Conservation (phyloP, 1,140 invertebrate genomes). For the Mercenaria mercenaria region DNA sequence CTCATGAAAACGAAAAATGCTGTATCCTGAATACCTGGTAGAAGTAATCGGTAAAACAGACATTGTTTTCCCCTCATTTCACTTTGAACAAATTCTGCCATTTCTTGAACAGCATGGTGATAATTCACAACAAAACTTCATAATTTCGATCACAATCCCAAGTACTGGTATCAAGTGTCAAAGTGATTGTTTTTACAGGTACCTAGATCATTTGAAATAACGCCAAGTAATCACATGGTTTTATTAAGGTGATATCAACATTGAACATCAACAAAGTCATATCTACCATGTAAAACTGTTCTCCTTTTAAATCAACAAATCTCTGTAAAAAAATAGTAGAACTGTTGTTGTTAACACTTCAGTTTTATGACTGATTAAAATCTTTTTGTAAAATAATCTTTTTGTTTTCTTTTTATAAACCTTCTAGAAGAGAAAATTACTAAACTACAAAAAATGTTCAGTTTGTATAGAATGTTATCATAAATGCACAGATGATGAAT, state of each 20-base stretch:
- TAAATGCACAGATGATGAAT: not conserved
- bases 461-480: too few species aligned
- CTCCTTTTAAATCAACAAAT: too few species aligned
- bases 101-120: not conserved
- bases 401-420: too few species aligned
- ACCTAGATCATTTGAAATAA: not conserved
- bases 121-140: not conserved
- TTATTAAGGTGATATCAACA: slow-evolving; percentile 17
- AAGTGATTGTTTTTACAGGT: not conserved
- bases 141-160: not conserved
- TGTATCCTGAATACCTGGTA: too few species aligned
- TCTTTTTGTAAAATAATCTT: too few species aligned
- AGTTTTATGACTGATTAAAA: too few species aligned
- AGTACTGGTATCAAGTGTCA: not conserved
- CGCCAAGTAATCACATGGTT: not conserved
- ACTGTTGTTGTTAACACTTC: too few species aligned
- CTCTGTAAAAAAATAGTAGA: not conserved
- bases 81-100: not conserved
- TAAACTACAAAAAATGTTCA: too few species aligned
- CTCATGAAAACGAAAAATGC: not conserved
- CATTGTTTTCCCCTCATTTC: not conserved
- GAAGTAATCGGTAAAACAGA: not conserved
- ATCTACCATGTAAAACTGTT: too few species aligned
- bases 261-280: not conserved
- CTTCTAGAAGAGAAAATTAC: too few species aligned